phyloP scores from a whole-genome alignment of 2,797 vertebrate species.

The Eulemur albifrons region DNA sequence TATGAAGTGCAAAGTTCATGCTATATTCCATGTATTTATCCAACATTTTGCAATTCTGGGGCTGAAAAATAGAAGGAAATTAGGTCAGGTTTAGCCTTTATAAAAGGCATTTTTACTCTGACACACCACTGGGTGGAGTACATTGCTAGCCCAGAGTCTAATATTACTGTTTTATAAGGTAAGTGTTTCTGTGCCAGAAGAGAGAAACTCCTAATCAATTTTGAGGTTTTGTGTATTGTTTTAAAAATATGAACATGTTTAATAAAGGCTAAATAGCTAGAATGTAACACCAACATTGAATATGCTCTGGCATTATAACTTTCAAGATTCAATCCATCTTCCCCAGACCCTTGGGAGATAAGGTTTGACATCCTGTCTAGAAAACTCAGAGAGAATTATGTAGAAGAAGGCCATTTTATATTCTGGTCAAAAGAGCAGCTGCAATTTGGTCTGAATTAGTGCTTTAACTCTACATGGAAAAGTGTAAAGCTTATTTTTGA shows the following conservation, averaged over 20 bases:
- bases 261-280: constrained; percentile 77
- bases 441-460: constrained; percentile 82
- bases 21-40: background rate
- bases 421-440: constrained; percentile 85
- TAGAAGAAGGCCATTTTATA: constrained; percentile 83
- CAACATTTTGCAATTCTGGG: background rate
- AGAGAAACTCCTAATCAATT: constrained; percentile 54
- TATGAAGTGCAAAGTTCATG: background rate
- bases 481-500: constrained; percentile 79
- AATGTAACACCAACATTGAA: constrained; percentile 79
- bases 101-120: constrained; percentile 61
- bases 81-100: background rate
- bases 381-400: constrained; percentile 81
- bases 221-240: constrained; percentile 58
- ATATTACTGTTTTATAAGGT: background rate
- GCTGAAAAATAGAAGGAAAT: constrained; percentile 45
- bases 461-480: constrained; percentile 79
- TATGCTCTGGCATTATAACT: constrained; percentile 78
- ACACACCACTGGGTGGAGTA: constrained; percentile 75
- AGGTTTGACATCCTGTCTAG: constrained; percentile 82
- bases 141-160: constrained; percentile 45
- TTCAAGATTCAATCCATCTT: constrained; percentile 84
- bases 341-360: constrained; percentile 74
- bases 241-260: constrained; percentile 74
- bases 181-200: constrained; percentile 21